Conservation (phyloP, 2,797 vertebrate genomes). For the Siniperca undulata region DNA sequence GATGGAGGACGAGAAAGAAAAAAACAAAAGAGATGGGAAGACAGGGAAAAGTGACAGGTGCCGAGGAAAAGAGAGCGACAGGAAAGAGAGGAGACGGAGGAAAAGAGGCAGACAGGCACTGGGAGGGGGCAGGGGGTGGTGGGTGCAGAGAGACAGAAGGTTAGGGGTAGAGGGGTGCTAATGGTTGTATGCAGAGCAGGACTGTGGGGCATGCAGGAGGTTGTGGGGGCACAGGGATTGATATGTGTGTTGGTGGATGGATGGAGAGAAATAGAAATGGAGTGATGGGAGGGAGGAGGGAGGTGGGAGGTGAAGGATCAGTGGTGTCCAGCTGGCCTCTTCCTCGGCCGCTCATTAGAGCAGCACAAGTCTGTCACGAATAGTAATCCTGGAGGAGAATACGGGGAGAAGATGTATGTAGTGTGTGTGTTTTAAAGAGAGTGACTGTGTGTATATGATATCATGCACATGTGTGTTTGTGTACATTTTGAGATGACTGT, state of each 20-base stretch:
- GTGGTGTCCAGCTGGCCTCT: slow-evolving; percentile 80
- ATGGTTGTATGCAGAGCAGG: slow-evolving; percentile 74
- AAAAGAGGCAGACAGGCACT: slow-evolving; percentile 45
- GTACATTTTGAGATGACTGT: not conserved
- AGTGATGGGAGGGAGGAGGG: slow-evolving; percentile 33
- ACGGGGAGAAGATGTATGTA: slow-evolving; percentile 11
- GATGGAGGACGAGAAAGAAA: slow-evolving; percentile 48
- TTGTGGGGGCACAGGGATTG: slow-evolving; percentile 35
- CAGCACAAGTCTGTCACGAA: slow-evolving; percentile 69
- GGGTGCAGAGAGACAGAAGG: slow-evolving; percentile 63
- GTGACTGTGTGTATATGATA: not conserved
- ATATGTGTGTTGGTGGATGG: slow-evolving; percentile 22
- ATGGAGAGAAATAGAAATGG: slow-evolving; percentile 45
- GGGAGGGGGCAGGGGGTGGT: slow-evolving; percentile 33
- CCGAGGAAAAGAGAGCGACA: slow-evolving; percentile 57
- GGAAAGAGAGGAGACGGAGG: slow-evolving; percentile 57
- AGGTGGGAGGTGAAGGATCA: slow-evolving; percentile 70
- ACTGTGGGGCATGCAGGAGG: slow-evolving; percentile 48
- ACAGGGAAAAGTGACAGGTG: slow-evolving; percentile 69
- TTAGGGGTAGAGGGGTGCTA: slow-evolving; percentile 74
- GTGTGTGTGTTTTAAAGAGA: slow-evolving; percentile 9
- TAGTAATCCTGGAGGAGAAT: slow-evolving; percentile 65
- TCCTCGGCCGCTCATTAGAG: slow-evolving; percentile 78
- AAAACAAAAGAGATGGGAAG: slow-evolving; percentile 63
- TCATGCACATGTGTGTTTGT: not conserved